Percentiles rank a stretch among this genome's conserved stretches.
phyloP scores from a whole-genome alignment of 2,888 invertebrate genomes.

The Parochlus steinenii region DNA sequence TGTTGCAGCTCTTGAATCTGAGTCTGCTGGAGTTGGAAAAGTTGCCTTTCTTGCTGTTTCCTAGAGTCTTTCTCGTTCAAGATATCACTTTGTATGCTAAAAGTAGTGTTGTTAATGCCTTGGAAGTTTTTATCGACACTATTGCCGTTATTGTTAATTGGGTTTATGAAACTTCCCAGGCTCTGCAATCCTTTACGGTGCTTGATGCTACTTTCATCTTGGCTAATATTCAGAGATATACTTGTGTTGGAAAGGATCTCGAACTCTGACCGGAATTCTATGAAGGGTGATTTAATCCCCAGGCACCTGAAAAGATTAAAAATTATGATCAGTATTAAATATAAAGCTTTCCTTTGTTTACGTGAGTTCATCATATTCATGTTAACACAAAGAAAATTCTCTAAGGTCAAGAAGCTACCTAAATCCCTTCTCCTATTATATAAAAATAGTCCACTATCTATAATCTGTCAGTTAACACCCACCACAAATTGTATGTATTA shows the following conservation, averaged over 20 bases:
- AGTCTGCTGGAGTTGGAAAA: constrained; percentile 9
- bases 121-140: constrained; percentile 7
- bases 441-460: no score
- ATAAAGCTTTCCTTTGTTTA: no score
- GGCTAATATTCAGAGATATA: constrained; percentile 27
- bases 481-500: no score
- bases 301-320: constrained; percentile 25
- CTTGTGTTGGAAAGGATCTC: constrained; percentile 28
- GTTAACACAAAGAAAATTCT: no score
- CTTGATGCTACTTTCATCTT: constrained; percentile 24
- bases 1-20: constrained; percentile 11
- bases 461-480: no score
- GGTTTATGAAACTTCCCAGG: constrained; percentile 28
- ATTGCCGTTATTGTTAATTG: constrained; percentile 18
- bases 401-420: no score
- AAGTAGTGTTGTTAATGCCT: constrained; percentile 10
- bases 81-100: constrained; percentile 9
- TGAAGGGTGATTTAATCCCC: constrained; percentile 29
- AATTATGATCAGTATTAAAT: no score
- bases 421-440: no score
- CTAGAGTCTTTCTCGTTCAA: constrained; percentile 8
- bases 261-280: constrained; percentile 26
- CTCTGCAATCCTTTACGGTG: constrained; percentile 28
- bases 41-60: constrained; percentile 9
- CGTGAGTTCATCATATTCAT: no score